phyloP scores from a whole-genome alignment of 2,113 vertebrate species.

The Callionymus lyra region DNA sequence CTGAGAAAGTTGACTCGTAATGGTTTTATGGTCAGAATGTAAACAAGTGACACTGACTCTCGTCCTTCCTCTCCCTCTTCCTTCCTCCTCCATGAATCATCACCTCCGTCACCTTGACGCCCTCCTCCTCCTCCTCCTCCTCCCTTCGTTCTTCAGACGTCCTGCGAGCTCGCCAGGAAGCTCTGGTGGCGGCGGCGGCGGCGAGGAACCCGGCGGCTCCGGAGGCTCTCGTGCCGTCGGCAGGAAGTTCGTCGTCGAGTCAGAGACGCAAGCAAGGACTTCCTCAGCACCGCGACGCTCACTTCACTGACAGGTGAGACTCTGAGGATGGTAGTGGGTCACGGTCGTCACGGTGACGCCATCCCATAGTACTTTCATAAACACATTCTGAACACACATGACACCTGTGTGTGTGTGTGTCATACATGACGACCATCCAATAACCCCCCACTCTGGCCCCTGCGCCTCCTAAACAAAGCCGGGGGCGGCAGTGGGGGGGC shows the following conservation, averaged over 20 bases:
- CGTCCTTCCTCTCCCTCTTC: conserved; percentile 3
- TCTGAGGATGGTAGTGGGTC: too few species aligned
- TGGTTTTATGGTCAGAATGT: not conserved
- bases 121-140: conserved; percentile 1
- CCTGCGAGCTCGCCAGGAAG: conserved; percentile 83
- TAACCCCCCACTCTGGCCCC: conserved; percentile 56
- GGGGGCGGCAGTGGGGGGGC: conserved; percentile 72
- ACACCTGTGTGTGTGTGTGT: conserved; percentile 35
- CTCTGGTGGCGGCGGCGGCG: conserved; percentile 68
- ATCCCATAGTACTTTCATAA: too few species aligned
- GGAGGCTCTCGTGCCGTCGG: conserved; percentile 84
- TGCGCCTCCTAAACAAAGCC: conserved; percentile 71
- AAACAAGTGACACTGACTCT: conserved; percentile 21
- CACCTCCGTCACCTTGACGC: conserved; percentile 8
- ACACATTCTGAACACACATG: too few species aligned
- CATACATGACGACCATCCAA: too few species aligned
- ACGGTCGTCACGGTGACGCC: too few species aligned
- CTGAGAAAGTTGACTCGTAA: too few species aligned
- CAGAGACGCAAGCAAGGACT: conserved; percentile 90
- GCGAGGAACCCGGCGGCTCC: conserved; percentile 73
- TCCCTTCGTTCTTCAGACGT: conserved; percentile 65
- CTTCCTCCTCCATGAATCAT: conserved; percentile 13
- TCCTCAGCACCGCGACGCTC: conserved; percentile 81
- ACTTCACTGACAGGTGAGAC: conserved; percentile 85
- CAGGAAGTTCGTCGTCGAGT: conserved; percentile 68